Conservation (phyloP, 2,888 invertebrate genomes). For the Trichogramma dendrolimi region DNA sequence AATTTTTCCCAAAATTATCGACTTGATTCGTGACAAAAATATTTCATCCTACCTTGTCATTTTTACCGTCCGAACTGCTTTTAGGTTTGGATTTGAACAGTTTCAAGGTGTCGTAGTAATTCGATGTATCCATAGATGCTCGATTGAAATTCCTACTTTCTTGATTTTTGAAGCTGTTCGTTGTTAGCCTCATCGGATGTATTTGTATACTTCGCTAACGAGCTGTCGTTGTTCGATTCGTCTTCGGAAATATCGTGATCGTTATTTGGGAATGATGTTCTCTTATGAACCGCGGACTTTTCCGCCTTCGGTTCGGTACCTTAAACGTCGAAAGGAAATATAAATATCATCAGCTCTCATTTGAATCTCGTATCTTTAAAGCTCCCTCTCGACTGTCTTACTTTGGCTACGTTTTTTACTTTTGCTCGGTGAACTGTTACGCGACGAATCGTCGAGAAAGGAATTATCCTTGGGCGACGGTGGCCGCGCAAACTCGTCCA, state of each 20-base stretch:
- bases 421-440: conserved; percentile 32
- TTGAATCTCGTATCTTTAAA: no score
- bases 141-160: conserved; percentile 36
- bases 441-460: conserved; percentile 48
- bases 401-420: conserved; percentile 20
- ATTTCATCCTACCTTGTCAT: conserved; percentile 19
- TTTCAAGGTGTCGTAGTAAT: conserved; percentile 47
- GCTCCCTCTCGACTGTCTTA: background rate
- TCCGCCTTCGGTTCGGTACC: no score
- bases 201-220: conserved; percentile 22
- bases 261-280: no score
- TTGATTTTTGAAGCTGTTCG: conserved; percentile 6
- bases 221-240: conserved; percentile 10
- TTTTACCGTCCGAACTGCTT: conserved; percentile 22
- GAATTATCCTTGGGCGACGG: conserved; percentile 58
- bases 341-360: no score
- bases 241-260: background rate
- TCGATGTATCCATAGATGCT: conserved; percentile 30
- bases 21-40: background rate
- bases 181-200: conserved; percentile 24
- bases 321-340: no score
- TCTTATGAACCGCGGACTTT: no score
- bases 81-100: conserved; percentile 41
- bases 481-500: conserved; percentile 81
- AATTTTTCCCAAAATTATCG: background rate